Evolutionary conservation across 2,888 invertebrate species (phyloP), one percentile per base, ranked within the genome.

Genomic region (Apomyelois bistriatella): DNA sequence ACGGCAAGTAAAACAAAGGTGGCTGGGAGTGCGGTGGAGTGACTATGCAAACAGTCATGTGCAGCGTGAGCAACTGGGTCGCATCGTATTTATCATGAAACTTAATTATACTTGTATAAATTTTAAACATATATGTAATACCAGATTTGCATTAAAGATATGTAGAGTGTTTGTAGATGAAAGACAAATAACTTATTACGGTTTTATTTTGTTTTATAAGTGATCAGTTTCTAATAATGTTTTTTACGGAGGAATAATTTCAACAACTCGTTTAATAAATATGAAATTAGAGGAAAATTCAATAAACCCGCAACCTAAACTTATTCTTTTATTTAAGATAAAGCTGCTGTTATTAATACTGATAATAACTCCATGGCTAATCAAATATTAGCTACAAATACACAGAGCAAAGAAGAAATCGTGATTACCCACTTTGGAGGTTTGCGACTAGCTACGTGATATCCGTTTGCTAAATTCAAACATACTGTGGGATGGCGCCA

Each of bases 1-100:
- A 67, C 64, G 65, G 73, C 65, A 72, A 74, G 68, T 78, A 68
- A 82, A 68, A 86, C 87, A 87, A 87, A 85, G 85, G 79, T 82
- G 76, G 61, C 71, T 68, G 70, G 75, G 74, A 78, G 76, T 77
- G 80, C 76, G 79, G 66, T 75, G 79, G 72, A 74, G 76, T 77
- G 77, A 66, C 82, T 80, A 79, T 76, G 74, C 79, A 83, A 84
- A 85, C 79, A 85, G 66, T 66, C 66, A 73, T 75, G 66, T 74
- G 74, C 72, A 74, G 61, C 56, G 59, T 68, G 62, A 41, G 56
- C 69, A 87, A 79, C 78, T 87, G 72, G 87, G 87, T 84, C 86
- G 76, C 68, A 60, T 63, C 65, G 62, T 72, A 69, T 79, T 79
- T 78, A 78, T 77, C 70, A 64, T 72, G 66, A 66, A 69, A 72